These are phyloP conservation scores for Halcyon malimbica DNA, from an alignment of 2,113 vertebrate species.

Conservation along the genomic window DNA sequence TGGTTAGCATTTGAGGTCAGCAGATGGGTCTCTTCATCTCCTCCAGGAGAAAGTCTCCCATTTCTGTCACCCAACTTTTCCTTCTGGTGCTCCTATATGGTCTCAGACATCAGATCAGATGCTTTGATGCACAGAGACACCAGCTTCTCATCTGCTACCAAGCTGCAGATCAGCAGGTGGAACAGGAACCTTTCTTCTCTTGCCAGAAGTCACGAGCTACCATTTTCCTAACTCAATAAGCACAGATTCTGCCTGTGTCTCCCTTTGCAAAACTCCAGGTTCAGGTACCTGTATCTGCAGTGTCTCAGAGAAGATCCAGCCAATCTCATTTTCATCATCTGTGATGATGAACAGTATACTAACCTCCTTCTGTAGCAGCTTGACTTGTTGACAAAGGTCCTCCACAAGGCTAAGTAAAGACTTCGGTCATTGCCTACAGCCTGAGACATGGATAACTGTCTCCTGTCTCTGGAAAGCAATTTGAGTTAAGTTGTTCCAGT, in stretches of 20 bases:
- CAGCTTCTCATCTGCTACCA: background rate
- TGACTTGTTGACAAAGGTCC: background rate
- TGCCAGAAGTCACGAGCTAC: background rate
- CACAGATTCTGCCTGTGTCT: background rate
- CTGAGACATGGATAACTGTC: background rate
- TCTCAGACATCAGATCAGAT: background rate
- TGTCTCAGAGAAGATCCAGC: background rate
- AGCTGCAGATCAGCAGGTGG: background rate
- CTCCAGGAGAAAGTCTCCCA: background rate
- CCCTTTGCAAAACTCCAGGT: rapidly evolving
- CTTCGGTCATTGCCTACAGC: background rate
- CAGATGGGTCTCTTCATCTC: rapidly evolving
- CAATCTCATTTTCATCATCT: background rate
- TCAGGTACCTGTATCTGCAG: background rate
- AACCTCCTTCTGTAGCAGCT: background rate
- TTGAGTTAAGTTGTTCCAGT: background rate
- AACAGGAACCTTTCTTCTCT: background rate
- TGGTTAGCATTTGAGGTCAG: background rate
- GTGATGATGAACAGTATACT: background rate
- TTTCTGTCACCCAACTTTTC: background rate
- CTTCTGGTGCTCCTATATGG: no score
- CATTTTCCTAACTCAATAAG: background rate
- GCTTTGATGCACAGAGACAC: background rate
- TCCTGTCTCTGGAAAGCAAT: background rate
- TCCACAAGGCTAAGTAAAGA: background rate